A percentile compares a stretch with the other conserved stretches of the same genome.
phyloP scores from a whole-genome alignment of 2,888 invertebrate species.

The Caenorhabditis sp. region DNA sequence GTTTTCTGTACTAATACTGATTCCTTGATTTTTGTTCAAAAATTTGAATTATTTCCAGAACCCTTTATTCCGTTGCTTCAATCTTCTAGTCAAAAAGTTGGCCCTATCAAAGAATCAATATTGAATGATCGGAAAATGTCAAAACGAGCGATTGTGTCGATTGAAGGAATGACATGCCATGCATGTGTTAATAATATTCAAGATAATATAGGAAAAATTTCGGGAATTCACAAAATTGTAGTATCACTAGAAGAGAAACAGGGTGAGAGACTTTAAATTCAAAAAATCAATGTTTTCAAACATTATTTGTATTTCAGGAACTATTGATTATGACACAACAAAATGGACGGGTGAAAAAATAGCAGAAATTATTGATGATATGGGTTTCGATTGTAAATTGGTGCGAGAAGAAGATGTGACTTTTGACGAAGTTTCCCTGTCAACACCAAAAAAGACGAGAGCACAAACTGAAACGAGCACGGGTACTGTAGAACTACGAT shows the following conservation, averaged over 20 bases:
- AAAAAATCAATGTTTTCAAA: neutral
- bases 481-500: slow-evolving; percentile 26
- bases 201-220: slow-evolving; percentile 75
- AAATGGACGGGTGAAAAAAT: slow-evolving; percentile 65
- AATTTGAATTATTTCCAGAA: too few relatives aligned
- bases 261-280: slow-evolving; percentile 5
- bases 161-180: slow-evolving; percentile 86
- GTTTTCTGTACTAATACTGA: too few relatives aligned
- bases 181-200: slow-evolving; percentile 89
- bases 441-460: neutral
- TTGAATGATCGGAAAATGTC: slow-evolving; percentile 2
- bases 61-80: too few relatives aligned
- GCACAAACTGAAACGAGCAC: neutral
- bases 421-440: neutral
- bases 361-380: slow-evolving; percentile 72
- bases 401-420: slow-evolving; percentile 15
- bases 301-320: slow-evolving; percentile 25
- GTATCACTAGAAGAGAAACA: slow-evolving; percentile 31
- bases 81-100: too few relatives aligned
- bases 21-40: too few relatives aligned
- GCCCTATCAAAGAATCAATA: too few relatives aligned
- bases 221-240: slow-evolving; percentile 75
- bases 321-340: slow-evolving; percentile 69
- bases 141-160: slow-evolving; percentile 24
- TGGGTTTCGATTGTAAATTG: slow-evolving; percentile 72